Percentiles rank a stretch among this genome's conserved stretches.
phyloP scores from a whole-genome alignment of 2,888 invertebrate genomes.

The Athetis lepigone region DNA sequence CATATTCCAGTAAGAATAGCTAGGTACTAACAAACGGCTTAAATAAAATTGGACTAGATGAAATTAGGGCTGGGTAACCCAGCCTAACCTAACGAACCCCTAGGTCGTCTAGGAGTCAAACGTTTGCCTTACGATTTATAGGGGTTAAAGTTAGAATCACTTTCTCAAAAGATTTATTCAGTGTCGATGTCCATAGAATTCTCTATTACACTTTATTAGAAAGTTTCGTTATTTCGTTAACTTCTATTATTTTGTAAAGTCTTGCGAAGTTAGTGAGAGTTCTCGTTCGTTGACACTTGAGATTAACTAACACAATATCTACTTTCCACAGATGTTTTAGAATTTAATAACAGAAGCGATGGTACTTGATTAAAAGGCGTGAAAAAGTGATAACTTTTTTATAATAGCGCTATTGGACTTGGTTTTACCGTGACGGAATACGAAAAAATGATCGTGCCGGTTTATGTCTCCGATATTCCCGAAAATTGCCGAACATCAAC shows the following conservation, averaged over 20 bases:
- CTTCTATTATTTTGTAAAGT: slow-evolving; percentile 46
- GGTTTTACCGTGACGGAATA: not conserved
- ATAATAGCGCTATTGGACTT: not conserved
- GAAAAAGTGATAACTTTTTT: slow-evolving; percentile 18
- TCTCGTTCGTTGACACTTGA: slow-evolving; percentile 42
- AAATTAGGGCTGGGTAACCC: slow-evolving; percentile 45
- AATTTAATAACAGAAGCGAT: slow-evolving; percentile 23
- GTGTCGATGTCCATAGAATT: slow-evolving; percentile 51
- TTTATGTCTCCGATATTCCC: slow-evolving; percentile 5
- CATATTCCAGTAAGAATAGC: slow-evolving; percentile 36
- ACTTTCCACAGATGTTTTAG: slow-evolving; percentile 36
- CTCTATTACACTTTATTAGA: slow-evolving; percentile 56
- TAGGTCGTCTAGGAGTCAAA: slow-evolving; percentile 63
- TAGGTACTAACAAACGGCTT: slow-evolving; percentile 28
- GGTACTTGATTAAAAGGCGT: slow-evolving; percentile 11
- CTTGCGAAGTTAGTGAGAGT: slow-evolving; percentile 46
- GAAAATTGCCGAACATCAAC: slow-evolving; percentile 23
- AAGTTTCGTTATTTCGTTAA: slow-evolving; percentile 44
- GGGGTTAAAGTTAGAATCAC: slow-evolving; percentile 57
- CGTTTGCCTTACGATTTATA: slow-evolving; percentile 59
- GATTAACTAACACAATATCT: slow-evolving; percentile 35
- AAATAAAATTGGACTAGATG: slow-evolving; percentile 32
- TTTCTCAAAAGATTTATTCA: slow-evolving; percentile 59
- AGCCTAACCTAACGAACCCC: slow-evolving; percentile 46
- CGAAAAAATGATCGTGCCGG: not conserved